Base-by-base conservation (phyloP, 2,113 vertebrate species). In the Hydrochoerus hydrochaeris region DNA sequence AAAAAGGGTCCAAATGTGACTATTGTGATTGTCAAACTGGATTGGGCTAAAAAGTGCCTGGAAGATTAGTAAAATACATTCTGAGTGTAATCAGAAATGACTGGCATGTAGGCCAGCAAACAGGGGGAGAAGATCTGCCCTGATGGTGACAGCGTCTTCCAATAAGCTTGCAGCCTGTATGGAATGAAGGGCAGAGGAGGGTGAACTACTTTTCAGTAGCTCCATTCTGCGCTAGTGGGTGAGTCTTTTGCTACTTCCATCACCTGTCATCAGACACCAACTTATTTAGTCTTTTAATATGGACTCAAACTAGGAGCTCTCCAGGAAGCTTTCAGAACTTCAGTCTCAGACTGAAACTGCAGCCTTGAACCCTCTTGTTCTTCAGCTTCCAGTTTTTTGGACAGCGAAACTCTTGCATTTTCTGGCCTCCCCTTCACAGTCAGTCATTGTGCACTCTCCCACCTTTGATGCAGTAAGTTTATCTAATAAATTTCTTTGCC, bases 1-100 rank as follows among this genome's bases (percentile, higher is more conserved):
- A 80, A 38, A 49, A 4, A 67, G 10, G 32, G 7, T n/a, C n/a
- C 38, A 77, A 54, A 28, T 99, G 41, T 75, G 4, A 46, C 41
- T 75, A 26, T 44, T 44, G 24, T 75, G 38, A 44, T 26, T 75
- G 41, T 46, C 73, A n/a, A 75, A 26, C 5, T 44, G 11, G 41
- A 26, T 75, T 75, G 24, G 41, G 46, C 28, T 46, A 46, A 13
- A 28, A 28, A 75, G 2, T 75, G 10, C 41, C 73, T 44, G 5
- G 41, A 44, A 41, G 24, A 44, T 44, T 75, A 14, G 73, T 28
- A 75, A 28, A 75, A 2, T 46, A 44, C 4, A 46, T 44, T 75
- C 73, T 28, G 24, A 46, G n/a, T n/a, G n/a, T n/a, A n/a, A n/a
- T n/a, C n/a, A 75, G 73, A 75, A 12, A 13, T 75, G 41, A 75